Evolutionary conservation across 2,113 vertebrate species (phyloP).

Genomic region (Alligator mississippiensis): DNA sequence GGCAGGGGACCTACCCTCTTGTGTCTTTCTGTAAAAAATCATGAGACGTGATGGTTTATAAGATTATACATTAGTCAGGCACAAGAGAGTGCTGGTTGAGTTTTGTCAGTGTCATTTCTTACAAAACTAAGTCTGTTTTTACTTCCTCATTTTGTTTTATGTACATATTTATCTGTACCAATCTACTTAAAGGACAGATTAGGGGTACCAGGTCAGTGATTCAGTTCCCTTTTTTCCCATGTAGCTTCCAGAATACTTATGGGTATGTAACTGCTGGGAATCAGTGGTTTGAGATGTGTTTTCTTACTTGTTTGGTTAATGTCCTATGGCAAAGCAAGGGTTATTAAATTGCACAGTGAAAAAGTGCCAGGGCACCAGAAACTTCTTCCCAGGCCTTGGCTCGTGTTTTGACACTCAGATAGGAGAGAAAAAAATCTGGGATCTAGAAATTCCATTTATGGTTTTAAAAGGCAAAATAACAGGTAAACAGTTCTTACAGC

Average conservation of each 20-base stretch:
- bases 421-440: background rate
- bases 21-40: slow-evolving; percentile 20
- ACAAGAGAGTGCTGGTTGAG: slow-evolving; percentile 24
- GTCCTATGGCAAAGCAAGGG: background rate
- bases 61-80: slow-evolving; percentile 42
- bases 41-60: slow-evolving; percentile 41
- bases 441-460: background rate
- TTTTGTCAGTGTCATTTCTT: slow-evolving; percentile 32
- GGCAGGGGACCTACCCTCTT: background rate
- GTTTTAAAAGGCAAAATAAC: background rate
- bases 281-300: background rate
- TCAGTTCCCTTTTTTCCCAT: background rate
- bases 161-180: background rate
- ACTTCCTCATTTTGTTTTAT: slow-evolving; percentile 28
- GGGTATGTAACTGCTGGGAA: background rate
- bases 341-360: background rate
- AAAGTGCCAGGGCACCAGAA: background rate
- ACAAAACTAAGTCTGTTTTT: slow-evolving; percentile 33
- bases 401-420: background rate
- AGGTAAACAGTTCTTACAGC: background rate
- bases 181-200: slow-evolving; percentile 9
- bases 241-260: background rate
- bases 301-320: background rate
- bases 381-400: background rate
- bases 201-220: background rate